phyloP scores from a whole-genome alignment of 2,797 vertebrate genomes.

The Hippocampus kuda region DNA sequence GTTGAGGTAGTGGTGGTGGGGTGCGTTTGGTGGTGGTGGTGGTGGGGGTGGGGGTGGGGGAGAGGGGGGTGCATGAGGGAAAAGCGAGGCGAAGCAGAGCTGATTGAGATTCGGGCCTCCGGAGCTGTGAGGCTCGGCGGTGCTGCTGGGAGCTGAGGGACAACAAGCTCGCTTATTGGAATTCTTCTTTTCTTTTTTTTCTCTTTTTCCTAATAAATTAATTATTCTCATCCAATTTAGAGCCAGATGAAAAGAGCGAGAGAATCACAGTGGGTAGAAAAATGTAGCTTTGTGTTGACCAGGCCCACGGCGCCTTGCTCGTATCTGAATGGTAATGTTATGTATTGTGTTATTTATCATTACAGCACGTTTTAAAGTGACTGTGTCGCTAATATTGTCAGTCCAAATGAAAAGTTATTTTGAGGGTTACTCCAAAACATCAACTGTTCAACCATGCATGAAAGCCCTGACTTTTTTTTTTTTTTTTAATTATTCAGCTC shows the following conservation, averaged over 20 bases:
- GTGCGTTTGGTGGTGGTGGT: neutral
- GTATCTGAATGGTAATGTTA: slow-evolving; percentile 43
- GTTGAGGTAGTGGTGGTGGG: slow-evolving; percentile 7
- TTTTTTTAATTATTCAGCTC: neutral
- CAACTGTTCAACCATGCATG: neutral
- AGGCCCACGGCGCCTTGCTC: slow-evolving; percentile 20
- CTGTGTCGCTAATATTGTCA: neutral
- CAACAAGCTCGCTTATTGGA: slow-evolving; percentile 59
- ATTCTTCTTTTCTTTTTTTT: slow-evolving; percentile 44
- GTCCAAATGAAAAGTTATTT: neutral
- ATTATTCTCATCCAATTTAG: slow-evolving; percentile 67
- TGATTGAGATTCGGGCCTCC: slow-evolving; percentile 67
- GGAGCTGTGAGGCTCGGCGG: slow-evolving; percentile 59
- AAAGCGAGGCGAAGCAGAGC: slow-evolving; percentile 59
- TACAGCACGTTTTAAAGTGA: neutral
- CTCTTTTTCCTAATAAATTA: slow-evolving; percentile 60
- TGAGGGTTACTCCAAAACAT: neutral
- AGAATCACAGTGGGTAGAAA: slow-evolving; percentile 46
- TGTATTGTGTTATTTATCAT: slow-evolving; percentile 6
- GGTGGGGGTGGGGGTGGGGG: neutral
- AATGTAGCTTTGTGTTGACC: slow-evolving; percentile 59
- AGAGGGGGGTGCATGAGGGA: slow-evolving; percentile 12
- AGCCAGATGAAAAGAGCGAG: slow-evolving; percentile 56
- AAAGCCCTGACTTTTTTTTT: neutral
- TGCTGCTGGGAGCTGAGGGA: slow-evolving; percentile 55